Evolutionary conservation across 1,140 invertebrate genomes (phyloP).

Genomic region (Drosophila melanica): DNA sequence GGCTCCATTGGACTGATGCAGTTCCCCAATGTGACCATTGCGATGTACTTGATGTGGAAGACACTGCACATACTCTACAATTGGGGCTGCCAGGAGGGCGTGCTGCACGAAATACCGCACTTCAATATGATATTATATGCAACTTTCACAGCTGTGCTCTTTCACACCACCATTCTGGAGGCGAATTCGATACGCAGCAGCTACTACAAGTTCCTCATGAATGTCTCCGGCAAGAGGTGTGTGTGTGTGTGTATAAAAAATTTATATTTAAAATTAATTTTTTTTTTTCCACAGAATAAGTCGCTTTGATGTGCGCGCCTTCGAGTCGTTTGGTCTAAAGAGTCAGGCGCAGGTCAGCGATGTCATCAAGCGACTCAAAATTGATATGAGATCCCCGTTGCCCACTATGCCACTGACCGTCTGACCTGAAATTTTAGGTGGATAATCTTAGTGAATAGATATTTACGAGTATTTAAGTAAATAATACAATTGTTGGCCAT

Average conservation of each 20-base stretch:
- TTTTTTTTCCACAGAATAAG: slow-evolving; percentile 31
- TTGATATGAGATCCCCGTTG: slow-evolving; percentile 49
- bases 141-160: slow-evolving; percentile 90
- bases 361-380: slow-evolving; percentile 72
- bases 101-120: slow-evolving; percentile 86
- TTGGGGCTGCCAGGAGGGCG: slow-evolving; percentile 85
- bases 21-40: slow-evolving; percentile 88
- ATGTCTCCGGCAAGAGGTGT: slow-evolving; percentile 85
- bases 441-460: background rate
- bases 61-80: slow-evolving; percentile 87
- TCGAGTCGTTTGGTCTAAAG: slow-evolving; percentile 86
- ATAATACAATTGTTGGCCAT: slow-evolving; percentile 7
- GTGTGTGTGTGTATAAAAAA: background rate
- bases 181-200: slow-evolving; percentile 90
- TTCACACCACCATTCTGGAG: slow-evolving; percentile 91
- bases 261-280: slow-evolving; percentile 1
- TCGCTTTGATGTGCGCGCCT: slow-evolving; percentile 76
- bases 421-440: slow-evolving; percentile 4
- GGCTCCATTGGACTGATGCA: slow-evolving; percentile 87
- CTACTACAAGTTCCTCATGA: slow-evolving; percentile 93
- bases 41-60: slow-evolving; percentile 89
- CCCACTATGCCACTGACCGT: slow-evolving; percentile 42
- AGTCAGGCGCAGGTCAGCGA: slow-evolving; percentile 83
- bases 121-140: slow-evolving; percentile 89
- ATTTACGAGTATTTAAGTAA: background rate